A percentile compares a stretch with the other conserved stretches of the same genome.
phyloP scores from a whole-genome alignment of 1,140 invertebrate species.

The Pteromalus puparum region DNA sequence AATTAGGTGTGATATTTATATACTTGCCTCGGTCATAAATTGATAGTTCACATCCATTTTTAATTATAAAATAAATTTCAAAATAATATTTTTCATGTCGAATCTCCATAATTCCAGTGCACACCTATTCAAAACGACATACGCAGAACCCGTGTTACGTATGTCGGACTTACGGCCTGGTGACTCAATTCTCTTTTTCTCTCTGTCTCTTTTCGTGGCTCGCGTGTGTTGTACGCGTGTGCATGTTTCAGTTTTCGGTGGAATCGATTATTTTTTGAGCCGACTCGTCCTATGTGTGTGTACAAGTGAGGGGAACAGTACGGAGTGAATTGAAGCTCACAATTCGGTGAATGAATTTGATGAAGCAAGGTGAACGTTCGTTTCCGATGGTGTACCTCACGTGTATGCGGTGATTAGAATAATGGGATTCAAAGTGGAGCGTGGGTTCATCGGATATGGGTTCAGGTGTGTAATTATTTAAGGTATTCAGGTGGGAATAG shows the following conservation, averaged over 20 bases:
- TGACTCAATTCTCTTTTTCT: conserved; percentile 10
- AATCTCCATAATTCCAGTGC: too few relatives aligned
- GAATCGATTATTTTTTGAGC: conserved; percentile 4
- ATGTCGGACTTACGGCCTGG: neutral
- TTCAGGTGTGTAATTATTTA: neutral
- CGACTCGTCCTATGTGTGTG: neutral
- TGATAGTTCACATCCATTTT: too few relatives aligned
- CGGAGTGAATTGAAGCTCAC: neutral
- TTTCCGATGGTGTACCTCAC: neutral
- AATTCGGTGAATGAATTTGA: neutral
- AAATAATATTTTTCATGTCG: too few relatives aligned
- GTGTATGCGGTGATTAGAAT: neutral
- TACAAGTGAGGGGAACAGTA: neutral
- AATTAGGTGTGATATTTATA: too few relatives aligned
- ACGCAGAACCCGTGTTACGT: too few relatives aligned
- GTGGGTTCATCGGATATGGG: too few relatives aligned
- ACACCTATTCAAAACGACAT: too few relatives aligned
- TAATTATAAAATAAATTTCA: too few relatives aligned
- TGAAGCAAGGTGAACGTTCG: neutral
- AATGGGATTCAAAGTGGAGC: neutral
- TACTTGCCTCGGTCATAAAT: too few relatives aligned
- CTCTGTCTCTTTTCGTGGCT: neutral
- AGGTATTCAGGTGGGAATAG: too few relatives aligned
- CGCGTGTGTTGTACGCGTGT: neutral
- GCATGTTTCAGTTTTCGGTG: neutral